Base-by-base conservation (phyloP, 1,140 invertebrate genomes). In the Ruditapes philippinarum region DNA sequence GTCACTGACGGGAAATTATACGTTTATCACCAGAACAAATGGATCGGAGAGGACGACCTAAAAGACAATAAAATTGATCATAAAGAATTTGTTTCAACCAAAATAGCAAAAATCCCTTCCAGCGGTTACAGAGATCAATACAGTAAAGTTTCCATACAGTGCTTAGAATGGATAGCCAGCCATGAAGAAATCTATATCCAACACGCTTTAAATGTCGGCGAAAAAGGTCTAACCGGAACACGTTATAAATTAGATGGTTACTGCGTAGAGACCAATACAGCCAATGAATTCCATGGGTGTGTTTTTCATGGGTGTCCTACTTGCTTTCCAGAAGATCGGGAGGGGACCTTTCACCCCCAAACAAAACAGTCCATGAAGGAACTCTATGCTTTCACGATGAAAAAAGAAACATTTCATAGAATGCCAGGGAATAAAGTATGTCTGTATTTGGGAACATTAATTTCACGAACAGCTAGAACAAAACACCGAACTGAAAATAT, bases 231-330 rank as follows among this genome's bases (percentile, higher is more conserved):
- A 17, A 65, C 73, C 11, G 80, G 60, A 31, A 86, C 84, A 1
- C 62, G 70, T 0, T 91, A 89, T 25, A 28, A 45, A 22, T 49
- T 79, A 33, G 88, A 91, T 28, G 89, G 89, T 19, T 92, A 85
- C 28, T 33, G 54, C 36, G 68, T n/a, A 17, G 38, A 57, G 25
- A 87, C 65, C 11, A 89, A 90, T n/a, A 88, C 73, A 19, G 84
- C 65, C 5, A 91, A 88, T 54, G 91, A 94, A 79, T 94, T 91
- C 62, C 60, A 89, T 42, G 89, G 91, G 17, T 92, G 92, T 88
- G 42, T 90, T 14, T 94, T 80, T 74, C 91, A 93, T 40, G 93
- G 92, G 7, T 93, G 92, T 89, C 76, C 51, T 3, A 28, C 36
- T 12, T 94, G 92, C 89, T 92, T 87, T 65, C 68, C 83, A n/a